Percentiles rank a stretch among this genome's conserved stretches.
Evolutionary conservation across 2,113 vertebrate genomes (phyloP).

Genomic region (Lamprologus tigripictilis): DNA sequence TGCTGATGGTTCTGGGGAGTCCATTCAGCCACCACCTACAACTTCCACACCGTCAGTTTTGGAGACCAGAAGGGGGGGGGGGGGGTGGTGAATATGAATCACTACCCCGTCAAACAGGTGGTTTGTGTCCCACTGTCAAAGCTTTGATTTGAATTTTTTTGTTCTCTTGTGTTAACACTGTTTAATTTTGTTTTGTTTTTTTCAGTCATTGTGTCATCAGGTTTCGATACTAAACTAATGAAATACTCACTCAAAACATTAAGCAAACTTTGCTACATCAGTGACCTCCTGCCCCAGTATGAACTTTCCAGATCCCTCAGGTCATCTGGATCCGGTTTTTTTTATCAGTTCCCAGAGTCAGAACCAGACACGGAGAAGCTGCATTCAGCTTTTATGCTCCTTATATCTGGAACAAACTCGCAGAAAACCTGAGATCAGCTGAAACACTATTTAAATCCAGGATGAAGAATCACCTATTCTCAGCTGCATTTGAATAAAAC

Average conservation of each 20-base stretch:
- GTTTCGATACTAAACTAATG: not conserved
- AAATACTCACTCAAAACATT: not conserved
- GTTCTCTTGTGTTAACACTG: not conserved
- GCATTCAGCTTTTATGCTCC: not conserved
- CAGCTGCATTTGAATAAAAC: not conserved
- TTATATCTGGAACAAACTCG: not conserved
- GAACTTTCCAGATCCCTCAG: no score
- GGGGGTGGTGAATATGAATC: fast-evolving
- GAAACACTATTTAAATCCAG: not conserved
- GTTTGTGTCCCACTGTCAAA: not conserved
- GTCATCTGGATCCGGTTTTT: fast-evolving
- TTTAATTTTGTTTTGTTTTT: not conserved
- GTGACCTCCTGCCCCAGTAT: no score
- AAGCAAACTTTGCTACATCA: not conserved
- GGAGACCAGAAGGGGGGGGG: fast-evolving
- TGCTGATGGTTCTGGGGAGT: fast-evolving
- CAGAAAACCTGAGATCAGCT: not conserved
- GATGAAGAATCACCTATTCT: fast-evolving
- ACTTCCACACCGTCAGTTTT: not conserved
- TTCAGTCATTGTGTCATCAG: not conserved
- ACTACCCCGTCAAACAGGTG: not conserved
- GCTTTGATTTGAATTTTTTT: not conserved
- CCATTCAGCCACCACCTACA: not conserved
- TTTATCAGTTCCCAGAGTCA: not conserved
- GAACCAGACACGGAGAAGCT: not conserved